A percentile compares a stretch with the other conserved stretches of the same genome.
Evolutionary conservation across 2,113 vertebrate genomes (phyloP).

Genomic region (Gnathonemus echidnorhynchus): DNA sequence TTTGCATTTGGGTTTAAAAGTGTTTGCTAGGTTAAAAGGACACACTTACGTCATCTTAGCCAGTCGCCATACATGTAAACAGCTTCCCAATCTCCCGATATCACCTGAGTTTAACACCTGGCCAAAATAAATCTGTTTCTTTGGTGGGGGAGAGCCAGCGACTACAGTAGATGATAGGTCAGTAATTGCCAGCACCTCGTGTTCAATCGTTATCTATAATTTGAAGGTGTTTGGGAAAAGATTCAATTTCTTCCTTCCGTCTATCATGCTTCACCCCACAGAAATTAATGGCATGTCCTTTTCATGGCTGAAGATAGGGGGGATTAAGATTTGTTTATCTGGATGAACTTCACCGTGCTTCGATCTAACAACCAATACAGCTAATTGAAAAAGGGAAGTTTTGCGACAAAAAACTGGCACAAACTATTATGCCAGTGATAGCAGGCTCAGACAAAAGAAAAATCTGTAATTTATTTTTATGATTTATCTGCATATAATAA

Average conservation of each 20-base stretch:
- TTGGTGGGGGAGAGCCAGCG: neutral
- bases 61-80: neutral
- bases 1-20: neutral
- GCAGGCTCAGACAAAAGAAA: neutral
- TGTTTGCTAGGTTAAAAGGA: neutral
- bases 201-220: neutral
- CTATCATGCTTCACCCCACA: neutral
- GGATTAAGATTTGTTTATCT: slow-evolving; percentile 12
- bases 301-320: neutral
- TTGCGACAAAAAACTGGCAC: neutral
- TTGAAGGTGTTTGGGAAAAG: neutral
- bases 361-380: neutral
- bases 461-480: neutral
- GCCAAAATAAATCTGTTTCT: neutral
- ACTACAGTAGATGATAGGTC: neutral
- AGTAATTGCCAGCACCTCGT: neutral
- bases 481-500: neutral
- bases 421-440: neutral
- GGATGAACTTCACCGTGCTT: neutral
- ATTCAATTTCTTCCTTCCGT: neutral
- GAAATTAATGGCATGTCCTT: neutral
- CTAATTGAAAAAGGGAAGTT: neutral
- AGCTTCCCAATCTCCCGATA: neutral
- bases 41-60: neutral
- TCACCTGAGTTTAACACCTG: neutral